phyloP scores from a whole-genome alignment of 2,797 vertebrate genomes.

The Peromyscus aztecus region DNA sequence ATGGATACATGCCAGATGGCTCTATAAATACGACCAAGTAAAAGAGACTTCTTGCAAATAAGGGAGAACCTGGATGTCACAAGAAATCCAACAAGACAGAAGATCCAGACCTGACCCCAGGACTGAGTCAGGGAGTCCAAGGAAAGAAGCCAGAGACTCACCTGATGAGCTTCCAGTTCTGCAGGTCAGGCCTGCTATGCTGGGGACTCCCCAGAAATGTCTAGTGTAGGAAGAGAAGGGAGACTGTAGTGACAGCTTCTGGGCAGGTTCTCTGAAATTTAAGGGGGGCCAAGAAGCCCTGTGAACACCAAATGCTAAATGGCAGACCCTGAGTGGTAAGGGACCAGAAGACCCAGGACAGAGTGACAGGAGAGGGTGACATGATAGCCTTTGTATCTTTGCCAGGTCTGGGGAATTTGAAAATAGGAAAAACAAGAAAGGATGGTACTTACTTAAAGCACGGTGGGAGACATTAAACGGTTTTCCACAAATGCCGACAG shows the following conservation, averaged over 20 bases:
- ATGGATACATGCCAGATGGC: not conserved
- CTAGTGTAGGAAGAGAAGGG: not conserved
- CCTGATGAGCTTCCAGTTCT: rapidly evolving
- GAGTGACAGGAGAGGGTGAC: not conserved
- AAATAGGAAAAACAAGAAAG: not conserved
- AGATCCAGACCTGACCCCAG: not conserved
- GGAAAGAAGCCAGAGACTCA: not conserved
- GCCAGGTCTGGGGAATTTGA: not conserved
- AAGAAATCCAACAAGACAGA: not conserved
- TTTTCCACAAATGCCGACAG: conserved; percentile 50
- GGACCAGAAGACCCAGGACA: not conserved
- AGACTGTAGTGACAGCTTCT: rapidly evolving
- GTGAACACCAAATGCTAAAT: not conserved
- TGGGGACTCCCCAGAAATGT: not conserved
- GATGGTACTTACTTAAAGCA: not conserved
- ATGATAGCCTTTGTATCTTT: not conserved
- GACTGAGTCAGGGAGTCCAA: not conserved
- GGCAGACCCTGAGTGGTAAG: not conserved
- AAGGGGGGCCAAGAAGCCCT: not conserved
- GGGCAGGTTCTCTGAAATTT: not conserved
- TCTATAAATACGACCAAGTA: not conserved
- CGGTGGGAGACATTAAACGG: not conserved
- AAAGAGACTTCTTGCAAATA: not conserved
- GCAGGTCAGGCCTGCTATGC: not conserved
- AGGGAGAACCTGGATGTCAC: not conserved